Evolutionary conservation across 2,888 invertebrate species (phyloP).

Genomic region (Ellobium chinense): DNA sequence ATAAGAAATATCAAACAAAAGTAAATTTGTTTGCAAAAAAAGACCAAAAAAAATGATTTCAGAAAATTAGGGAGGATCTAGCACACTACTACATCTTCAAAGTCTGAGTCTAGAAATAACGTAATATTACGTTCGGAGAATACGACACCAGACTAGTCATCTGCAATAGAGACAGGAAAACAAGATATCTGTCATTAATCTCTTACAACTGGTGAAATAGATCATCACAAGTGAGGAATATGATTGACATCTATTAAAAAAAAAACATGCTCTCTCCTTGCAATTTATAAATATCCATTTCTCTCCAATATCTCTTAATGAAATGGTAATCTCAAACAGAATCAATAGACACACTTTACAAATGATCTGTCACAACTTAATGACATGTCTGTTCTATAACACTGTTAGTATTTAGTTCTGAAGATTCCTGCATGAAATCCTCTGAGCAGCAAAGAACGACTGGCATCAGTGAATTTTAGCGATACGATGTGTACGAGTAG

Average conservation of each 20-base stretch:
- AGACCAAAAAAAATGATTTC: no score
- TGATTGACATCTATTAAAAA: no score
- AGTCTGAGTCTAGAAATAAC: slow-evolving; percentile 35
- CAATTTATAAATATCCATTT: no score
- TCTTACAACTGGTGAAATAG: no score
- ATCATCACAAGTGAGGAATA: no score
- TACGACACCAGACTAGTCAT: slow-evolving; percentile 49
- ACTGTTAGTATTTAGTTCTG: no score
- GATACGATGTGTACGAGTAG: slow-evolving; percentile 13
- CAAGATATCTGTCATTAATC: neutral
- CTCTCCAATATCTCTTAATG: no score
- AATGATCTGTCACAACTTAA: neutral
- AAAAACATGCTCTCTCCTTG: no score
- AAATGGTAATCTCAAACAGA: no score
- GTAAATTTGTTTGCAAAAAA: no score
- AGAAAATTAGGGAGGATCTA: neutral
- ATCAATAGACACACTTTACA: no score
- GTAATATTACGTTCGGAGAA: slow-evolving; percentile 47
- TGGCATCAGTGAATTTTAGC: neutral
- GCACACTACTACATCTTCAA: neutral
- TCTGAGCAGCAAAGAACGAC: neutral
- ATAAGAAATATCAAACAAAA: no score
- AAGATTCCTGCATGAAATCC: neutral
- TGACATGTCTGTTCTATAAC: neutral
- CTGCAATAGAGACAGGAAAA: slow-evolving; percentile 28